Evolutionary conservation across 2,113 vertebrate species (phyloP).

Genomic region (Cynopterus brachyotis): DNA sequence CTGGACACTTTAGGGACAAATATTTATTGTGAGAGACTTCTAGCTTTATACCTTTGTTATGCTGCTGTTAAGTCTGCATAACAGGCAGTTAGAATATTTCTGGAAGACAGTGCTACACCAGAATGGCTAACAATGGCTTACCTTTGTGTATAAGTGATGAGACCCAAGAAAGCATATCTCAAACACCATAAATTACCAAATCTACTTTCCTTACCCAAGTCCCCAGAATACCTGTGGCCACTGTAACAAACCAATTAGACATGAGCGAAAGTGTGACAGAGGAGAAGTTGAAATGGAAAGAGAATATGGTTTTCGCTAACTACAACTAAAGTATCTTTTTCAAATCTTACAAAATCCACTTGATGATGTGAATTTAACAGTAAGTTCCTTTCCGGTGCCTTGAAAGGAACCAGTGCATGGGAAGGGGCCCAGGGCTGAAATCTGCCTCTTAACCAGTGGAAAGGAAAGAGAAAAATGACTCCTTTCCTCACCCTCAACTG

Average conservation of each 20-base stretch:
- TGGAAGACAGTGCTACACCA: not conserved
- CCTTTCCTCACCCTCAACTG: not conserved
- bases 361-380: not conserved
- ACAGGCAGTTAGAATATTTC: not conserved
- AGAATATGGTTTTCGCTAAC: not conserved
- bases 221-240: not conserved
- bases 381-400: no score
- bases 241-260: not conserved
- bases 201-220: not conserved
- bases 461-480: not conserved
- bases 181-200: not conserved
- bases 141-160: not conserved
- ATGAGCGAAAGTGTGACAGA: not conserved
- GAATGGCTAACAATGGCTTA: not conserved
- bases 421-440: not conserved
- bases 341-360: not conserved
- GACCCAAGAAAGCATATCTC: not conserved
- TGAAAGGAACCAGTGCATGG: no score
- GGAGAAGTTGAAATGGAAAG: not conserved
- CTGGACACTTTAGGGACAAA: not conserved
- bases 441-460: not conserved
- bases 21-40: not conserved
- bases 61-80: not conserved
- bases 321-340: not conserved
- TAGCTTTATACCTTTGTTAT: not conserved